Conservation (phyloP, 2,888 invertebrate genomes). For the Elmis aenea region DNA sequence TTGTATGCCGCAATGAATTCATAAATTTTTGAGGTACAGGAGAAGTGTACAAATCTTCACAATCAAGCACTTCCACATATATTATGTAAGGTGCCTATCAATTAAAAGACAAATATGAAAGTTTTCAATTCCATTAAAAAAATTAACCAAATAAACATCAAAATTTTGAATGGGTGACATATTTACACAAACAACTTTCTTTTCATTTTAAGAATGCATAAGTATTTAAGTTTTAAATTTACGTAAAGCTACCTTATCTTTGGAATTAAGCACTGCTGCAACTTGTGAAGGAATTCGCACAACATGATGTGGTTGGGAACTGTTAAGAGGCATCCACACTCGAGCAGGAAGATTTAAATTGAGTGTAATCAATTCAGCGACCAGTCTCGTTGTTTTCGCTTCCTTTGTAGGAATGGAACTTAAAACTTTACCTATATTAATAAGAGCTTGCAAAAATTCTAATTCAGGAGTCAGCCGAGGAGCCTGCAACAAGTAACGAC, state of each 20-base stretch:
- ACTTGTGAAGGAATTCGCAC: conserved; percentile 95
- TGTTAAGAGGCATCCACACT: conserved; percentile 95
- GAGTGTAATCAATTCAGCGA: conserved; percentile 87
- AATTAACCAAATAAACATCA: too few species aligned
- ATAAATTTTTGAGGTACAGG: conserved; percentile 86
- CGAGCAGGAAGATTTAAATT: conserved; percentile 96
- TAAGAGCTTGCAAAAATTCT: conserved; percentile 83
- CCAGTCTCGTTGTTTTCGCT: conserved; percentile 84
- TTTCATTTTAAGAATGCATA: too few species aligned
- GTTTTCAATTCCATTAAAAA: not conserved
- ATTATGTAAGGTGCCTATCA: conserved; percentile 91
- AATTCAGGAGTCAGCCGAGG: conserved; percentile 78
- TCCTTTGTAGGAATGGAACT: conserved; percentile 82
- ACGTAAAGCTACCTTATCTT: conserved; percentile 70
- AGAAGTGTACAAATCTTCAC: conserved; percentile 75
- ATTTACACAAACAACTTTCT: too few species aligned
- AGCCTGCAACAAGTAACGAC: conserved; percentile 54
- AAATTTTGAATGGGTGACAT: too few species aligned
- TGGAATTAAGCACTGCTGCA: conserved; percentile 97
- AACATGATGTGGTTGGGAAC: conserved; percentile 81
- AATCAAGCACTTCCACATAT: conserved; percentile 94
- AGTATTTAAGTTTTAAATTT: too few species aligned
- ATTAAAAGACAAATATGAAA: conserved; percentile 1
- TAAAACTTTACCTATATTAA: conserved; percentile 78
- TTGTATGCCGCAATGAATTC: conserved; percentile 82